phyloP scores from a whole-genome alignment of 2,888 invertebrate genomes.

The Rhimphoctona megacephalus region DNA sequence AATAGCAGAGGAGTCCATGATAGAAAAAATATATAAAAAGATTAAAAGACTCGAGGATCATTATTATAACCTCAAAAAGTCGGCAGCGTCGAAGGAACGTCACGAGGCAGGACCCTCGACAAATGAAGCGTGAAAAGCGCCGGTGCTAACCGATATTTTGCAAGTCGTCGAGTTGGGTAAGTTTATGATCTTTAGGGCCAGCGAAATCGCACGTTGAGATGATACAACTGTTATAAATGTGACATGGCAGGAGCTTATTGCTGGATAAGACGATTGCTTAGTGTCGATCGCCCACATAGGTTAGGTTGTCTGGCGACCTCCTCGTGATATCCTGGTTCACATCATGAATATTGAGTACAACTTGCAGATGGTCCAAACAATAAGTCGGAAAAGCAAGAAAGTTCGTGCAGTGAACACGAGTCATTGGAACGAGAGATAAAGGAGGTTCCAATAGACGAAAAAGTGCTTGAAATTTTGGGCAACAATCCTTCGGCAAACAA shows the following conservation, averaged over 20 bases:
- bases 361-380: constrained; percentile 43
- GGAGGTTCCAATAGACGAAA: constrained; percentile 23
- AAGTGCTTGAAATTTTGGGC: constrained; percentile 15
- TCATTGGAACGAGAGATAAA: background rate
- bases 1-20: constrained; percentile 24
- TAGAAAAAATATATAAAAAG: constrained; percentile 52
- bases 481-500: background rate
- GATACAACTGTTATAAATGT: constrained; percentile 1
- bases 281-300: constrained; percentile 25
- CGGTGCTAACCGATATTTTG: constrained; percentile 8
- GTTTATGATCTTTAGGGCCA: background rate
- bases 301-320: constrained; percentile 11
- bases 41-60: constrained; percentile 46
- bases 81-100: background rate
- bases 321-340: background rate
- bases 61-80: constrained; percentile 36
- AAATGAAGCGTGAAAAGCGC: background rate
- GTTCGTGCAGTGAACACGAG: constrained; percentile 19
- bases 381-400: constrained; percentile 35
- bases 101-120: background rate
- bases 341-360: constrained; percentile 19
- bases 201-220: constrained; percentile 38
- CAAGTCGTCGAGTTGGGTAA: constrained; percentile 19
- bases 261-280: constrained; percentile 27
- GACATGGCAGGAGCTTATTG: constrained; percentile 39